Percentiles rank a stretch among this genome's conserved stretches.
These are phyloP conservation scores for Myathropa florea DNA, from an alignment of 2,888 invertebrate genomes.

Conservation along the genomic window DNA sequence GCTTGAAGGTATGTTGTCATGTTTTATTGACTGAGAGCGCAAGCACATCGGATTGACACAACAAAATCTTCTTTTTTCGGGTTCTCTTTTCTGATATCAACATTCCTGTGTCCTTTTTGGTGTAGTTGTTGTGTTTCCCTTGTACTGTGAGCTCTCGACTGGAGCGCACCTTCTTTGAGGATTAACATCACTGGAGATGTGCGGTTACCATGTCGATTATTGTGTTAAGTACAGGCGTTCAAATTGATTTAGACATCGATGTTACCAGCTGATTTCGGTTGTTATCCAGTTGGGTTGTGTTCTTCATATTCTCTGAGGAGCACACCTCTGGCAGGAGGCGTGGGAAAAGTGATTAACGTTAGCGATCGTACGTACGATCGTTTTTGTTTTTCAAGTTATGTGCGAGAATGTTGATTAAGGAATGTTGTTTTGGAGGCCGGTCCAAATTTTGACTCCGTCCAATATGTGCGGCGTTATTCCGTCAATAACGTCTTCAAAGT, in stretches of 20 bases:
- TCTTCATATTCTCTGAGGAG: neutral
- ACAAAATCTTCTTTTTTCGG: slow-evolving; percentile 33
- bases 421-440: too few relatives aligned
- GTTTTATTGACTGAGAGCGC: slow-evolving; percentile 52
- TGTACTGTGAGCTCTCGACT: neutral
- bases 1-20: slow-evolving; percentile 49
- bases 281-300: neutral
- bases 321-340: neutral
- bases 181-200: slow-evolving; percentile 5
- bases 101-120: neutral
- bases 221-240: slow-evolving; percentile 1
- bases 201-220: neutral
- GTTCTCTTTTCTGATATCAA: neutral
- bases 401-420: neutral
- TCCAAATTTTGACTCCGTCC: too few relatives aligned
- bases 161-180: neutral
- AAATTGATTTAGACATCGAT: slow-evolving; percentile 10
- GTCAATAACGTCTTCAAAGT: too few relatives aligned
- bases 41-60: slow-evolving; percentile 51
- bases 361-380: too few relatives aligned
- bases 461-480: too few relatives aligned
- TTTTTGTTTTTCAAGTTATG: too few relatives aligned
- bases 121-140: neutral
- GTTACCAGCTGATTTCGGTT: neutral
- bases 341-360: neutral